Percentiles rank a stretch among this genome's conserved stretches.
phyloP scores from a whole-genome alignment of 2,797 vertebrate species.

The Eutrigla gurnardus region DNA sequence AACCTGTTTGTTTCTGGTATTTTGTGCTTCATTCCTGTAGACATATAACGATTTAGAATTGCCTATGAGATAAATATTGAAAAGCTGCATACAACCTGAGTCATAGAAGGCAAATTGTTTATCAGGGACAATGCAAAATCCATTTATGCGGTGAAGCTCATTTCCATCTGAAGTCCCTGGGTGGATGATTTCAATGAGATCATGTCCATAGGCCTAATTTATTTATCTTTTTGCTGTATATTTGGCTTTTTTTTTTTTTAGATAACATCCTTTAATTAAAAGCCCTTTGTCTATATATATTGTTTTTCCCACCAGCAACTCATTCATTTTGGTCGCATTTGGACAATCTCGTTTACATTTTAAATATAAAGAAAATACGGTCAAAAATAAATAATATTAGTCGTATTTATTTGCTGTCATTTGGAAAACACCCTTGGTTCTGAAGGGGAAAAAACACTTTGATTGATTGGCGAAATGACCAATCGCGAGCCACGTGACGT shows the following conservation, averaged over 20 bases:
- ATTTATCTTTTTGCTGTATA: background rate
- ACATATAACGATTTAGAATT: background rate
- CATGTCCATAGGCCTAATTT: background rate
- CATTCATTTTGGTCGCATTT: background rate
- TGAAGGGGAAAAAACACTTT: background rate
- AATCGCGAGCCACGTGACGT: conserved; percentile 43
- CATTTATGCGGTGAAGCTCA: background rate
- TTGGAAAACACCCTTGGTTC: fast-evolving
- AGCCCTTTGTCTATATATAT: background rate
- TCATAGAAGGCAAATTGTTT: background rate
- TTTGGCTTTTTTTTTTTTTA: background rate
- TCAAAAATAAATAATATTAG: background rate
- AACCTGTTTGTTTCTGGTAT: conserved; percentile 7
- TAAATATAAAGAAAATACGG: background rate
- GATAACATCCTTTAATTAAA: background rate
- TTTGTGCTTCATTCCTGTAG: background rate
- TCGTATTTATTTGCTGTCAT: background rate
- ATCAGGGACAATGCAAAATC: background rate
- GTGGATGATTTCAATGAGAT: background rate
- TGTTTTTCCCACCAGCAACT: background rate
- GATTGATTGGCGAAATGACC: conserved; percentile 45
- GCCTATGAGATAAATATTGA: background rate
- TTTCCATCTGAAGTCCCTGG: background rate
- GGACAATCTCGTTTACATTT: background rate
- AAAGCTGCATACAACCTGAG: background rate